Conservation (phyloP, 1,140 invertebrate genomes). For the Ceratosolen solmsi region DNA sequence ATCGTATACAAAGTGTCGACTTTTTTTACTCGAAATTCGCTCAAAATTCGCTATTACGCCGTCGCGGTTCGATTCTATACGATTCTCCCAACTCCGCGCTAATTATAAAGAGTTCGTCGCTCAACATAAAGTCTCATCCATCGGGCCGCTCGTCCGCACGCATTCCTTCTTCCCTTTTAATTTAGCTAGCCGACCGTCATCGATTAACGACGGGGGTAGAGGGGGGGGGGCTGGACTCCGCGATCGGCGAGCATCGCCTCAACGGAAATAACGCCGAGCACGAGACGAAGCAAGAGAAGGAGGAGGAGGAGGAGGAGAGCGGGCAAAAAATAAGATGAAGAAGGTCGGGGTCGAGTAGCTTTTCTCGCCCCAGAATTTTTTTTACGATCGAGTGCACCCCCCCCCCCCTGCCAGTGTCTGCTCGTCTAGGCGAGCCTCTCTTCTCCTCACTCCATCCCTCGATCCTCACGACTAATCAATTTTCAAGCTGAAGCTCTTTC, state of each 20-base stretch:
- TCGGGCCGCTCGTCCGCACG: neutral
- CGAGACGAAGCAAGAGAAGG: neutral
- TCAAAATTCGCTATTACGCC: neutral
- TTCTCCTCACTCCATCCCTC: too few species aligned
- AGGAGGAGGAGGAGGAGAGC: too few species aligned
- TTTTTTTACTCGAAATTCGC: too few species aligned
- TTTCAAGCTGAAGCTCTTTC: too few species aligned
- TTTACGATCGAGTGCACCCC: neutral
- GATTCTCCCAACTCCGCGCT: neutral
- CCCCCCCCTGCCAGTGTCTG: neutral
- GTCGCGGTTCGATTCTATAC: neutral
- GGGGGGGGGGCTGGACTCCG: neutral
- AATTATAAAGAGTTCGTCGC: neutral
- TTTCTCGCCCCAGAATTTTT: neutral
- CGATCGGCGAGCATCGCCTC: neutral
- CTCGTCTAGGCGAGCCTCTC: neutral
- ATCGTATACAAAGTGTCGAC: too few species aligned
- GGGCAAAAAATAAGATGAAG: neutral
- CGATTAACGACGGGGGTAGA: too few species aligned
- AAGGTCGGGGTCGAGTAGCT: slow-evolving; percentile 2
- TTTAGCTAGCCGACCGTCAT: neutral
- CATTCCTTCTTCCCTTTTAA: neutral
- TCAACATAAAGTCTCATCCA: neutral
- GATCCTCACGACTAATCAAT: too few species aligned
- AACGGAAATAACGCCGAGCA: neutral